Base-by-base conservation (phyloP, 2,888 invertebrate species). In the Patella caerulea region DNA sequence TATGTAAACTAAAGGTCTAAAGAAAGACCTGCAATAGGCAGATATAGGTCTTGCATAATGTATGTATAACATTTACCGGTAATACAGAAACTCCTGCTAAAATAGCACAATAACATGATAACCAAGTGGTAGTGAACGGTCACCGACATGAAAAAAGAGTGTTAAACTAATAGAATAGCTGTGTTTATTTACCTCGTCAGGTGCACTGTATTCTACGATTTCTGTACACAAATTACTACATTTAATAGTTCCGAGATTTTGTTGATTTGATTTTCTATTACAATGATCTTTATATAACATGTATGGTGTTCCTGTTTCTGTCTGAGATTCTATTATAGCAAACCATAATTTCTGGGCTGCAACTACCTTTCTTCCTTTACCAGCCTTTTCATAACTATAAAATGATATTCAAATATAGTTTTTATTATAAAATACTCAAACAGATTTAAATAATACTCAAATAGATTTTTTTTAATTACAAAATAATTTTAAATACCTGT, bases 171-270 rank as follows among this genome's bases (percentile, higher is more conserved):
- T 5, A 0, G 5, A 24, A 24, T 71, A 29, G 29, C 17, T 71
- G 17, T 29, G 19, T 34, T 12, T 24, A 65, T 78, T 78, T 74
- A 94, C 95, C 94, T 99, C 98, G 92, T 98, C 97, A 2, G 95
- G 92, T 17, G 96, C 94, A 3, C 96, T 97, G 92, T 98, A 99
- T 91, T 99, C 96, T 0, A 99, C 95, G 85, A 99, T 97, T 94
- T 99, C 99, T 0, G 99, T 99, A 91, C 99, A 99, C 59, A 99
- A 93, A 92, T 99, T 99, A 87, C 98, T 97, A 92, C 98, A 97
- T 92, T 98, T 98, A 85, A 99, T 99, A 0, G 99, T 99, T 17
- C 99, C 99, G 78, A 99, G 93, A 92, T 99, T 98, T 92, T 99
- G 96, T 89, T 99, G 99, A 92, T 99, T 99, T 79, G 97, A 97